Base-by-base conservation (phyloP, 2,113 vertebrate genomes). In the Eudyptes chrysolophus region DNA sequence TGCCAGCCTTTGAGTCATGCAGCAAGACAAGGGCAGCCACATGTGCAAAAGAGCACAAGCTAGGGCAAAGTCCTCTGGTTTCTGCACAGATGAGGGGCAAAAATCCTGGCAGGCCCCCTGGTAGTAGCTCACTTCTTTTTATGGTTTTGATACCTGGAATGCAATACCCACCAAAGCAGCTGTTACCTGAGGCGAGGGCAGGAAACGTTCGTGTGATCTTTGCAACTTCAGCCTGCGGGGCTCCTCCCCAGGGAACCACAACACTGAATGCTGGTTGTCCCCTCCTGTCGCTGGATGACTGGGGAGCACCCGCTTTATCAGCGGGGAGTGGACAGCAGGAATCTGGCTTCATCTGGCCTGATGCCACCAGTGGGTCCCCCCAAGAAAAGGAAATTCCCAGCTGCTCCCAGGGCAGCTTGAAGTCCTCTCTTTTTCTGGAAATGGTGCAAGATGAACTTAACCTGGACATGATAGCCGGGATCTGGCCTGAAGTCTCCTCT, bases 1-100 rank as follows among this genome's bases (percentile, higher is more conserved):
- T 57, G 84, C 70, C 89, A 97, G 70, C 46, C 62, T 80, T 92
- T 97, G 90, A 97, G 75, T 95, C 92, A 85, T 6, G 58, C 46
- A 49, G 78, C 48, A 46, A 69, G 77, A 51, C 78, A 61, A 66
- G 58, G 83, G 93, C 57, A 84, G 72, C 74, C 78, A 49, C 83
- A 62, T 0, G 2, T 44, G 78, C 1, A 0, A 30, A 72, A 16
- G 6, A 95, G 81, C 65, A 87, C 92, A 87, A 87, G 90, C 87
- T 36, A n/a, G 40, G 66, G 49, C 96, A 89, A 14, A 71, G 16
- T 40, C 32, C 69, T 89, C 40, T 64, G 36, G 44, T 42, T 52
- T 42, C 70, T 65, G 58, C 54, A 55, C 40, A n/a, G 66, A 30
- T 36, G 38, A 91, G 64, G 74, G 75, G 78, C 46, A 84, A 40